Evolutionary conservation across 2,888 invertebrate species (phyloP), one percentile per base, ranked within the genome.

Genomic region (Leptinotarsa juncta): DNA sequence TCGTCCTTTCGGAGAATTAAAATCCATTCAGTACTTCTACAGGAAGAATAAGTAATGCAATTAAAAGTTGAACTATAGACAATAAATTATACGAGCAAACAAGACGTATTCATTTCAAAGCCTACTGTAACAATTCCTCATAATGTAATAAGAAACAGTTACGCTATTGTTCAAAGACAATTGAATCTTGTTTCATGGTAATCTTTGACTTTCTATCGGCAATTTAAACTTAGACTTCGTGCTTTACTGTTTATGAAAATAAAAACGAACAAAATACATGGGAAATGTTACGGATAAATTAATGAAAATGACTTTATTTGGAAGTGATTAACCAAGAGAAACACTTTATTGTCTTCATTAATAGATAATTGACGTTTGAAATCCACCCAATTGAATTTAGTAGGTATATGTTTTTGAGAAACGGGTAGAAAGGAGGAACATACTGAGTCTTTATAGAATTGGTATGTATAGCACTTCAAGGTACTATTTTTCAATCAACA

Each of bases 191-290:
- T 76, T 76, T 76, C 77, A 78, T 68, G 77, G 78, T 70, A 79
- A 80, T 79, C 81, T 81, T 71, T 67, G 78, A 81, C 81, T 81
- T 81, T 81, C 81, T 81, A 81, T 79, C 78, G 77, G 73, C 72
- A 74, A 74, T 77, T 77, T 73, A 69, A 70, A 74, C 72, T 65
- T 53, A 71, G 66, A 71, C 67, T 74, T 77, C 77, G 77, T 77
- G 77, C 74, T 65, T 74, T 72, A 74, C 68, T 72, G 70, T 77
- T 74, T 72, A 70, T 70, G 72, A 72, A 67, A 74, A 74, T 60
- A 76, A 73, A 75, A 72, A 70, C 67, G 51, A 55, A 71, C 65
- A 71, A 73, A 73, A 71, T 76, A 73, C 76, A 71, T 76, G 76
- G 73, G 76, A 76, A 76, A 76, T 76, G 69, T 65, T 76, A 71